These are phyloP conservation scores for Machimus rusticus DNA, from an alignment of 2,888 invertebrate species.

Conservation along the genomic window DNA sequence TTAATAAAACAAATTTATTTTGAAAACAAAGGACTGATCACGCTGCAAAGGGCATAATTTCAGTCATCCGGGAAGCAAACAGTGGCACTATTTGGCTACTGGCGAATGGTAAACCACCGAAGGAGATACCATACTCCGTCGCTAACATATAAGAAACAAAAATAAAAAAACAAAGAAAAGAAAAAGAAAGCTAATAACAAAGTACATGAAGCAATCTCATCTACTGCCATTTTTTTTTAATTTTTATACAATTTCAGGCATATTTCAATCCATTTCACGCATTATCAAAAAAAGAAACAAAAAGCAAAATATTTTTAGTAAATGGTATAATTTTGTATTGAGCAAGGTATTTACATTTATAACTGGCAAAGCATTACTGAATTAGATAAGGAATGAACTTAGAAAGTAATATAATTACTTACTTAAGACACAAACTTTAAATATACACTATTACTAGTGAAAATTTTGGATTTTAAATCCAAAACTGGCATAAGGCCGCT, in stretches of 20 bases:
- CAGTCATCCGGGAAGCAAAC: slow-evolving; percentile 71
- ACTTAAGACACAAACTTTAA: not conserved
- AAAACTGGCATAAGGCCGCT: not conserved
- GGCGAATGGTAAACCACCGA: slow-evolving; percentile 72
- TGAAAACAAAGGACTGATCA: slow-evolving; percentile 70
- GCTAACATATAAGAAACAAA: slow-evolving; percentile 46
- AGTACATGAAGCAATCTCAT: slow-evolving; percentile 21
- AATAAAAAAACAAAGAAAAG: not conserved
- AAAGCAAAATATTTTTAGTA: slow-evolving; percentile 20
- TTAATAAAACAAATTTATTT: not conserved
- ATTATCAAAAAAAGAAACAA: not conserved
- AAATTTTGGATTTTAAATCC: not conserved
- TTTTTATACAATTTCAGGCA: slow-evolving; percentile 17
- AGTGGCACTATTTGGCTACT: slow-evolving; percentile 79
- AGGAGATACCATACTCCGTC: slow-evolving; percentile 62
- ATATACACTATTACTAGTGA: not conserved
- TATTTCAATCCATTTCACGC: not conserved
- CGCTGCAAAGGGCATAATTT: slow-evolving; percentile 72
- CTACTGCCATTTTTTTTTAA: slow-evolving; percentile 18
- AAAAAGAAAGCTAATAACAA: not conserved
- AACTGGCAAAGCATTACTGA: slow-evolving; percentile 4
- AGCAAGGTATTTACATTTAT: not conserved
- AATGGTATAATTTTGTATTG: slow-evolving; percentile 2
- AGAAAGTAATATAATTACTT: slow-evolving; percentile 19
- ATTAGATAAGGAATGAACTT: slow-evolving; percentile 13